phyloP scores from a whole-genome alignment of 2,797 vertebrate genomes.

The Tokudaia muenninki region DNA sequence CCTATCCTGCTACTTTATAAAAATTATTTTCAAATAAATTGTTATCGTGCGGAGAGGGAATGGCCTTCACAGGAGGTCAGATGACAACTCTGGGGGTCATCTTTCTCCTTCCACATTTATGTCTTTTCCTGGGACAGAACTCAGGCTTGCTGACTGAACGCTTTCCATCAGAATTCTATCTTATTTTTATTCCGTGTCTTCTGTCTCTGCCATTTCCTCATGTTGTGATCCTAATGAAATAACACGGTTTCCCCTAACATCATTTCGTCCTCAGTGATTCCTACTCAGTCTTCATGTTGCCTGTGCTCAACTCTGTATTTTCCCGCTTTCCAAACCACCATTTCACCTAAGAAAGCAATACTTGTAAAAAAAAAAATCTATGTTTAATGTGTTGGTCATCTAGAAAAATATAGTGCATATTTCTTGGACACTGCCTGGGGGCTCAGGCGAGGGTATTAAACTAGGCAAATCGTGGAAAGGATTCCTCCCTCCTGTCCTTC shows the following conservation, averaged over 20 bases:
- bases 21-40: neutral
- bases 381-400: neutral
- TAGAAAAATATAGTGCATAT: neutral
- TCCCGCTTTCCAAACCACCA: conserved; percentile 33
- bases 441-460: neutral
- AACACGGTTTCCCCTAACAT: neutral
- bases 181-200: neutral
- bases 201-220: neutral
- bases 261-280: neutral
- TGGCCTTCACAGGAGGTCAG: neutral
- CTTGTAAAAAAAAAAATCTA: neutral
- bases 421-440: neutral
- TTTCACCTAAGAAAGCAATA: neutral
- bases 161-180: neutral
- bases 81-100: neutral
- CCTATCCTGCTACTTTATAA: neutral
- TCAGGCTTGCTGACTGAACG: neutral
- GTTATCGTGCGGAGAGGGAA: neutral
- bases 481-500: neutral
- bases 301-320: neutral
- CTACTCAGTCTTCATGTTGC: neutral
- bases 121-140: neutral
- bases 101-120: neutral
- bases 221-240: too few relatives aligned
- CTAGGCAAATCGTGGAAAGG: too few relatives aligned